Percentiles rank a stretch among this genome's conserved stretches.
Conservation (phyloP, 2,888 invertebrate genomes). For the Melanchra persicariae region DNA sequence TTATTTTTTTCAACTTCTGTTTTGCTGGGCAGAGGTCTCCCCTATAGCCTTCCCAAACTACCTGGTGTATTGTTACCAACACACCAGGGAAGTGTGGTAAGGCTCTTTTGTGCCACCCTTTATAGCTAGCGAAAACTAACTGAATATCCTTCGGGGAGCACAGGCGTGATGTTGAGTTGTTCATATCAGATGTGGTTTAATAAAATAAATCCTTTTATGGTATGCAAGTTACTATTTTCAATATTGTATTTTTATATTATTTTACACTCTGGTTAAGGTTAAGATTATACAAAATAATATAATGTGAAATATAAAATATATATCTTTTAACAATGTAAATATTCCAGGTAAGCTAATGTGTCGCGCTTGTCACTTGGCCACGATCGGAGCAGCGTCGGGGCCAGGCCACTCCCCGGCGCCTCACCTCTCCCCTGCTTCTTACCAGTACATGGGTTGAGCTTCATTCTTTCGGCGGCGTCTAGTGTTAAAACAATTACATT, state of each 20-base stretch:
- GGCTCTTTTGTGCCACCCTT: too few relatives aligned
- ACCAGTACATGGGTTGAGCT: constrained; percentile 95
- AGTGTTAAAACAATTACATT: constrained; percentile 53
- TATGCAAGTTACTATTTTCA: constrained; percentile 29
- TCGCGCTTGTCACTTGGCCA: constrained; percentile 97
- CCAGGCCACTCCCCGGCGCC: constrained; percentile 94
- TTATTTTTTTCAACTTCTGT: too few relatives aligned
- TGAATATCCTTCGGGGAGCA: not conserved
- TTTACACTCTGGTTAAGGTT: constrained; percentile 16
- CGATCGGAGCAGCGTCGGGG: constrained; percentile 92
- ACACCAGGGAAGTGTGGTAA: too few relatives aligned
- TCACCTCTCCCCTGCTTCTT: constrained; percentile 95
- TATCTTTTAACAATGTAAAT: constrained; percentile 34
- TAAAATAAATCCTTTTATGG: constrained; percentile 22
- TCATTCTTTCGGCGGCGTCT: constrained; percentile 58
- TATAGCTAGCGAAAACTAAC: not conserved
- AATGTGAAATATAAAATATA: constrained; percentile 15
- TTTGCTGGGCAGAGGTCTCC: too few relatives aligned
- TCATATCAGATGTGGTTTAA: not conserved
- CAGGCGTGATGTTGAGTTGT: not conserved
- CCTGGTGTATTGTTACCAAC: too few relatives aligned
- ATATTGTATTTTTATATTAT: constrained; percentile 25
- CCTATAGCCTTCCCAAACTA: too few relatives aligned
- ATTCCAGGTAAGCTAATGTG: constrained; percentile 96
- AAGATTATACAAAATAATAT: constrained; percentile 31